phyloP scores from a whole-genome alignment of 2,797 vertebrate species.

The Sebastes oblongus region DNA sequence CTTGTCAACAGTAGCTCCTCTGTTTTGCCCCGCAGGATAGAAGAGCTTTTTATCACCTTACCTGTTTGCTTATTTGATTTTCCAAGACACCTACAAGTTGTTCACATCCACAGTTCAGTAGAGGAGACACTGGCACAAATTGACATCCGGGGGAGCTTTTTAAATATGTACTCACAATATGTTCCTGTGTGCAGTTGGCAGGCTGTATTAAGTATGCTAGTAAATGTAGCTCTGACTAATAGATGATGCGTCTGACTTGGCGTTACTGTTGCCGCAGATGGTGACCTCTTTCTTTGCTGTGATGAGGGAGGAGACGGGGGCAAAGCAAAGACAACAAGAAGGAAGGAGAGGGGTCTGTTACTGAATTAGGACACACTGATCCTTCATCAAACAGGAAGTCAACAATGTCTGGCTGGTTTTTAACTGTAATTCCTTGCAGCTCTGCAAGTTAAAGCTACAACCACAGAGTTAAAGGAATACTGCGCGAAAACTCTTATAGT shows the following conservation, averaged over 20 bases:
- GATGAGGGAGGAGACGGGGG: constrained; percentile 10
- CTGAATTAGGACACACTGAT: constrained; percentile 17
- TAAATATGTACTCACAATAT: constrained; percentile 70
- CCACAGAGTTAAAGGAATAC: not conserved
- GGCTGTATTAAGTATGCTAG: constrained; percentile 33
- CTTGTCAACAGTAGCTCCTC: not conserved
- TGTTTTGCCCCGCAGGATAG: not conserved
- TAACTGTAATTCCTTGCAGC: not conserved
- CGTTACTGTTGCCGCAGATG: constrained; percentile 71
- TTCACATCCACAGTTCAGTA: constrained; percentile 42
- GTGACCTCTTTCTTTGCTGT: constrained; percentile 68
- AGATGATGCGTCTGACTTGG: constrained; percentile 65
- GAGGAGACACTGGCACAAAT: constrained; percentile 28
- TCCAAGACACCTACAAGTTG: constrained; percentile 50
- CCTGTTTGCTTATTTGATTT: constrained; percentile 43
- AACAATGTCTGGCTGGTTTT: not conserved
- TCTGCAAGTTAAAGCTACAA: not conserved
- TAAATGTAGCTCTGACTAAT: constrained; percentile 66
- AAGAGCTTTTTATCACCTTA: constrained; percentile 1
- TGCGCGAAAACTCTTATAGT: not conserved
- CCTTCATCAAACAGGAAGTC: not conserved
- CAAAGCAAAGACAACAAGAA: not conserved
- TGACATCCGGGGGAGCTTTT: constrained; percentile 39
- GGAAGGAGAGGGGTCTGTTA: not conserved
- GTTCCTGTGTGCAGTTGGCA: constrained; percentile 39